Evolutionary conservation across 2,113 vertebrate species (phyloP), one percentile per base, ranked within the genome.

Genomic region (Gasterosteus aculeatus): DNA sequence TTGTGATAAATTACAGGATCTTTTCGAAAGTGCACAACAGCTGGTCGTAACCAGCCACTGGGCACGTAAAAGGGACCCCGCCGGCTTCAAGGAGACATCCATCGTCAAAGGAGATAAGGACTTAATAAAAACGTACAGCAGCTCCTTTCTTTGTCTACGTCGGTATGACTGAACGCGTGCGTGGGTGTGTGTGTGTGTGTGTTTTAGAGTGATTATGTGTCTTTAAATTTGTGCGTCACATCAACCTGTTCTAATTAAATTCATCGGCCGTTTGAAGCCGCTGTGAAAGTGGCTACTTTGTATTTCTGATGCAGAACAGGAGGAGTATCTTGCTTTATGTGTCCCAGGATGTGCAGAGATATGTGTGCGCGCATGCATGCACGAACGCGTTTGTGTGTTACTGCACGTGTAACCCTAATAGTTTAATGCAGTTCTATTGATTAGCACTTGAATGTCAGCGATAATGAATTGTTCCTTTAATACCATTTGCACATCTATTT

Each of bases 391-490:
- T 62, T 81, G 87, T 69, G 85, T 69, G 72, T 69, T 46, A 10
- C 66, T 65, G 62, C 73, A 82, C 75, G 77, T 88, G 90, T 78
- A 88, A 82, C 77, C 71, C 85, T 94, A 93, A 94, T 92, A 89
- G 93, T 92, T 94, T 92, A 94, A 95, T 94, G 94, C 91, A 92
- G 87, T 83, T 88, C 80, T 92, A 94, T 93, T 94, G 94, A 95
- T 94, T 92, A 92, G 87, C 85, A 91, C 92, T 92, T 94, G 91
- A 92, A 93, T 91, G 92, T 89, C 87, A 89, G 82, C 72, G 82
- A 88, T 94, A 94, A 94, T 94, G 88, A 94, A 94, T 95, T 87
- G 93, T 92, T 94, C 85, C 91, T 91, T 93, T 93, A 95, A 93
- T 92, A 89, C 87, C 77, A 79, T 92, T 92, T 88, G 89, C 86